These are phyloP conservation scores for Thermophis baileyi DNA, from an alignment of 2,113 vertebrate genomes.

Conservation along the genomic window DNA sequence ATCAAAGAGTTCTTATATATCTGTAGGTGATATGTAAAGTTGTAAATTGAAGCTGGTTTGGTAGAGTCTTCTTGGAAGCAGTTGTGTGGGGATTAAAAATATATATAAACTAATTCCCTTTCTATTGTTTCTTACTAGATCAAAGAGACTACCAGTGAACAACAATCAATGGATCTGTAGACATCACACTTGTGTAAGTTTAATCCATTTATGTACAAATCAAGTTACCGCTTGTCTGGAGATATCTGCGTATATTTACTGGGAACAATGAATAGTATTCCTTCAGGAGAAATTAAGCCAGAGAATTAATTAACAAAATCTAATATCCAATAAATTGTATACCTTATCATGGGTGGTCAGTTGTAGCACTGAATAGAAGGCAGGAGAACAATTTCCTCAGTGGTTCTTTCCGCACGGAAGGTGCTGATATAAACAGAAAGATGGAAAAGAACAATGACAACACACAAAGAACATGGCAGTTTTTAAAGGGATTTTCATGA, in stretches of 20 bases:
- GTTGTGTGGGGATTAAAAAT: conserved; percentile 71
- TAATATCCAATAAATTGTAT: conserved; percentile 80
- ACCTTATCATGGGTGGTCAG: conserved; percentile 74
- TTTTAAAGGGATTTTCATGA: conserved; percentile 47
- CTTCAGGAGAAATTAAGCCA: conserved; percentile 88
- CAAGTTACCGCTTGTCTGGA: conserved; percentile 63
- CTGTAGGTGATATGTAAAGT: conserved; percentile 26
- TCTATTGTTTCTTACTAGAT: conserved; percentile 76
- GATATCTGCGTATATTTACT: conserved; percentile 67
- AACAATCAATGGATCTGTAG: conserved; percentile 81
- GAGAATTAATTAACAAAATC: conserved; percentile 86
- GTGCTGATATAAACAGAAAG: conserved; percentile 33
- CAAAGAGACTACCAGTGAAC: conserved; percentile 78
- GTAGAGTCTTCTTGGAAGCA: conserved; percentile 81
- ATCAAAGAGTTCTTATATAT: background rate
- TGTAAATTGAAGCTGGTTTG: conserved; percentile 68
- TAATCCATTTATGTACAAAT: conserved; percentile 88
- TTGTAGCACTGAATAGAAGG: conserved; percentile 66
- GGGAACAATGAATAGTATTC: conserved; percentile 85
- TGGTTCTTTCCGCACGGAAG: conserved; percentile 39
- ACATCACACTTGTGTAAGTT: conserved; percentile 78
- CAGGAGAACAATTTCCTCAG: conserved; percentile 43
- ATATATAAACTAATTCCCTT: conserved; percentile 30
- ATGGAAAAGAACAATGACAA: conserved; percentile 39
- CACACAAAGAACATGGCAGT: conserved; percentile 49